A percentile compares a stretch with the other conserved stretches of the same genome.
Conservation (phyloP, 2,888 invertebrate genomes). For the Peribatodes rhomboidaria region DNA sequence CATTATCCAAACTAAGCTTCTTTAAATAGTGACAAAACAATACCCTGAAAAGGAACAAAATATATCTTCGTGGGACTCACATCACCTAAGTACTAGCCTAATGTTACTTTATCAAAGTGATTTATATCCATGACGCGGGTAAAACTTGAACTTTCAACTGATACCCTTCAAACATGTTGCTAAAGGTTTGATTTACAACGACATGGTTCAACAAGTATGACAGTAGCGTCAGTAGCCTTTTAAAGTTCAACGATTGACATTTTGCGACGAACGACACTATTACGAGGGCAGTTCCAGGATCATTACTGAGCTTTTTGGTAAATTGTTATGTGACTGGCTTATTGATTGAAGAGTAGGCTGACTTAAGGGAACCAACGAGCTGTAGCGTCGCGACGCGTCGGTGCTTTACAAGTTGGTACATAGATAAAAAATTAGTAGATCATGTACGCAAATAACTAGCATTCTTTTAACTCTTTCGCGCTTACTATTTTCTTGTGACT, state of each 20-base stretch:
- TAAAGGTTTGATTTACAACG: conserved; percentile 73
- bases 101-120: conserved; percentile 44
- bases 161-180: conserved; percentile 69
- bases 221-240: conserved; percentile 65
- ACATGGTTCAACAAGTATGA: conserved; percentile 72
- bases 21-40: not conserved
- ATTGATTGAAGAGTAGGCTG: conserved; percentile 8
- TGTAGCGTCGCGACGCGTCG: not conserved
- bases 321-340: conserved; percentile 35
- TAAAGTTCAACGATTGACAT: conserved; percentile 83
- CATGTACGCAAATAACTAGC: too few species aligned
- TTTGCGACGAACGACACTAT: conserved; percentile 70
- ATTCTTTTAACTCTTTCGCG: too few species aligned
- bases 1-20: not conserved
- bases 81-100: not conserved
- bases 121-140: conserved; percentile 49
- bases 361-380: conserved; percentile 1
- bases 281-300: conserved; percentile 63
- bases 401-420: too few species aligned
- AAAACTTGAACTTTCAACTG: conserved; percentile 69
- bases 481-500: too few species aligned
- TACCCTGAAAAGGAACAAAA: conserved; percentile 29
- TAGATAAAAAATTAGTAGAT: not conserved
- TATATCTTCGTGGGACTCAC: conserved; percentile 29
- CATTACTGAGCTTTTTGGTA: conserved; percentile 62